phyloP scores from a whole-genome alignment of 2,797 vertebrate species.

The Premnoplex brunnescens region DNA sequence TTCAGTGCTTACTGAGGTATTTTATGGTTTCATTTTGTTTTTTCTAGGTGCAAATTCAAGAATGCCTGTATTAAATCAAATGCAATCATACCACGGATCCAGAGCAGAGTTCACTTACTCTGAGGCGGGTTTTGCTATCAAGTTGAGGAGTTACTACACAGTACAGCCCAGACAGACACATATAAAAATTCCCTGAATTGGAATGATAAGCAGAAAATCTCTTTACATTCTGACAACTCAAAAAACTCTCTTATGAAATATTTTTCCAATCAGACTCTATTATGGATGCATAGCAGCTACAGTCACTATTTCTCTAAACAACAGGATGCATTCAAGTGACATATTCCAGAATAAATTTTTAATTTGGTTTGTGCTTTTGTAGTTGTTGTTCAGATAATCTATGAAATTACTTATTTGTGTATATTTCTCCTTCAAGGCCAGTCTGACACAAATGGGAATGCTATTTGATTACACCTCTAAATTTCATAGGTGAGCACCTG shows the following conservation, averaged over 20 bases:
- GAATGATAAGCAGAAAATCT: background rate
- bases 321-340: background rate
- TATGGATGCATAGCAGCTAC: background rate
- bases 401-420: background rate
- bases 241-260: background rate
- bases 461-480: background rate
- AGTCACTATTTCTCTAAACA: background rate
- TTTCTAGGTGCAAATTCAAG: background rate
- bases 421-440: background rate
- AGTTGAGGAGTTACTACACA: background rate
- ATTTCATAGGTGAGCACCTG: background rate
- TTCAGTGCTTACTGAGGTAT: background rate
- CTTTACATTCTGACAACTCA: background rate
- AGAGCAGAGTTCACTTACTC: background rate
- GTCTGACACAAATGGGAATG: background rate
- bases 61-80: background rate
- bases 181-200: background rate
- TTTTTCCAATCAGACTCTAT: background rate
- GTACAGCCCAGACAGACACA: background rate
- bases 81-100: background rate
- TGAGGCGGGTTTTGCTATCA: background rate
- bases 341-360: background rate
- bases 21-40: background rate
- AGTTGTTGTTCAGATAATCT: background rate
- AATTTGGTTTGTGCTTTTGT: background rate